phyloP scores from a whole-genome alignment of 1,140 invertebrate genomes.

The Cephus cinctus region DNA sequence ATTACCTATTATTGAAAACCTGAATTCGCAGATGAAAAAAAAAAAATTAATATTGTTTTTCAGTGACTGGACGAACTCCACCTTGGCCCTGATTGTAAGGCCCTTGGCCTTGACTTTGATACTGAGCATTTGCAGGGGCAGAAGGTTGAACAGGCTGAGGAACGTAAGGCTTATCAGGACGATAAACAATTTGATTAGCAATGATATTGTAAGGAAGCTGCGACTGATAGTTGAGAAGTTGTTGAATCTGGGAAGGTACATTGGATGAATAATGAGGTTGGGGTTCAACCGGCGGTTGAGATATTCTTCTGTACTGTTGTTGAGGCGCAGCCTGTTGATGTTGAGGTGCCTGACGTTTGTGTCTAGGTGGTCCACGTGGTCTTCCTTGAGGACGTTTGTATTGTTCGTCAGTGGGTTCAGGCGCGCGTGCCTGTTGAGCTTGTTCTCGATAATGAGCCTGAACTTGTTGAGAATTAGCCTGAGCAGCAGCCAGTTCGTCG shows the following conservation, averaged over 20 bases:
- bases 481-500: conserved; percentile 29
- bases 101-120: conserved; percentile 11
- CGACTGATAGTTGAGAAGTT: conserved; percentile 43
- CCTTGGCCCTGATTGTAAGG: conserved; percentile 12
- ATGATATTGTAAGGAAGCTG: conserved; percentile 49
- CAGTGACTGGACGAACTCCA: conserved; percentile 39
- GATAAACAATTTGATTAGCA: conserved; percentile 43
- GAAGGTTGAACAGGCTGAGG: conserved; percentile 35
- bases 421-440: conserved; percentile 10
- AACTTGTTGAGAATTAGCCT: conserved; percentile 32
- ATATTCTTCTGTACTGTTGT: conserved; percentile 32
- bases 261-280: conserved; percentile 46
- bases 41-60: conserved; percentile 36
- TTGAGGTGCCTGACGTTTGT: conserved; percentile 25
- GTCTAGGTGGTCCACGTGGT: conserved; percentile 10
- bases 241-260: conserved; percentile 37
- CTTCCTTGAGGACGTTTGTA: conserved; percentile 14
- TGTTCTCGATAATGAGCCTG: conserved; percentile 13
- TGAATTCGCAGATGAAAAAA: not conserved
- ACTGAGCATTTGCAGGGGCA: conserved; percentile 6
- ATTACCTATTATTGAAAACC: conserved; percentile 1
- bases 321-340: conserved; percentile 17
- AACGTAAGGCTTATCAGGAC: conserved; percentile 43
- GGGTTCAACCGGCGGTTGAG: conserved; percentile 33
- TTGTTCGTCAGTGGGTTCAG: too few species aligned